Conservation (phyloP, 2,113 vertebrate species). For the Lynx canadensis region DNA sequence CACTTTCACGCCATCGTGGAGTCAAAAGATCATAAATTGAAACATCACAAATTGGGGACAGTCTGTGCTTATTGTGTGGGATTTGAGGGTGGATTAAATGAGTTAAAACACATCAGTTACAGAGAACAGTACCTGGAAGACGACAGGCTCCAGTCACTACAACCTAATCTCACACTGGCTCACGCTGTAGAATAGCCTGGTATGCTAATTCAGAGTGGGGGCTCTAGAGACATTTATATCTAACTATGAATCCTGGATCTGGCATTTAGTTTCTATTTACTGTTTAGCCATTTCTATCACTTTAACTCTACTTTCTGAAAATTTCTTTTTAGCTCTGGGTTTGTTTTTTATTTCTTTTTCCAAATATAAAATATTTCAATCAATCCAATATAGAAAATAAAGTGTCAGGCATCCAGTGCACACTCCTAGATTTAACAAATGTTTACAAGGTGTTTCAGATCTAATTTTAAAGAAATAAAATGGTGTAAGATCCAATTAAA, state of each 20-base stretch:
- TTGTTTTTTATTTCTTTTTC: neutral
- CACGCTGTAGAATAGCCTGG: rapidly evolving
- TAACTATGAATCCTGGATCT: neutral
- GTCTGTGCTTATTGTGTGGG: neutral
- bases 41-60: neutral
- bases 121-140: neutral
- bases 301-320: neutral
- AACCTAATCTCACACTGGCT: neutral
- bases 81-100: neutral
- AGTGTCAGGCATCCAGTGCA: neutral
- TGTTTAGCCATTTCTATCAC: neutral
- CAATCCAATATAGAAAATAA: neutral
- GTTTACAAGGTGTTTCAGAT: neutral
- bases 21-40: neutral
- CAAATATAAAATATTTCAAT: neutral
- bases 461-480: conserved; percentile 1
- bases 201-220: rapidly evolving
- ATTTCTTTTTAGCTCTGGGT: neutral
- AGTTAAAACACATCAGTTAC: neutral
- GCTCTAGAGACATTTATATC: neutral
- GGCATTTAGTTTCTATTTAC: neutral
- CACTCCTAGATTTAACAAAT: neutral
- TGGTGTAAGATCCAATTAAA: neutral
- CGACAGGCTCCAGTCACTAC: rapidly evolving
- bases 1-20: no score